Base-by-base conservation (phyloP, 2,888 invertebrate genomes). In the Lypha dubia region DNA sequence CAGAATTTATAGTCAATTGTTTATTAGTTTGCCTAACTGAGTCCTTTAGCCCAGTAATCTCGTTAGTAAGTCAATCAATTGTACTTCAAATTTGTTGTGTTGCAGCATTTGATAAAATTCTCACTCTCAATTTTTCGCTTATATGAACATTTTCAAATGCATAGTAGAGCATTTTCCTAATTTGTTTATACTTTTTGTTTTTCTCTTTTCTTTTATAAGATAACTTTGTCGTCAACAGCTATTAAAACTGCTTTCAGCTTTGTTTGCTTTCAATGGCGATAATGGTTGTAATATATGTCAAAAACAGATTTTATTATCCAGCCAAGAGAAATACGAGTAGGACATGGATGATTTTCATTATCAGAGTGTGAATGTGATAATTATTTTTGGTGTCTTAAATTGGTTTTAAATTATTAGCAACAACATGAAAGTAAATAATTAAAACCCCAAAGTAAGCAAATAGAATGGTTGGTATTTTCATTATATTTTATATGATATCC, bases 21-120 rank as follows among this genome's bases (percentile, higher is more conserved):
- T 58, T 65, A 65, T 65, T 60, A 70, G 38, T 9, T n/a, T 68
- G 24, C n/a, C 77, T 62, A 41, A 28, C 20, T 67, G 49, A 41
- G 32, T 80, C 67, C 41, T 49, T 67, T 74, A 80, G 28, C 68
- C 68, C 62, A 65, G 65, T 79, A 65, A 79, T 73, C 63, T 58
- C 8, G 79, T 67, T 51, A 63, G 68, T 68, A 81, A 84, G 81
- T 77, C 81, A 84, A 81, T 84, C 77, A 84, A 38, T 65, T 73
- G 51, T 38, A 77, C 73, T 84, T 84, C 53, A 77, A 74, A 70
- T 68, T 56, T 70, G 24, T 56, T 70, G 24, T 75, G 38, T 70
- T 62, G 68, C 46, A 62, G 68, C 70, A 20, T 62, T 68, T 17
- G 65, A 49, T 60, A 9, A 68, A 60, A 51, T 68, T 51, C 17